Percentiles rank a stretch among this genome's conserved stretches.
Conservation (phyloP, 2,797 vertebrate genomes). For the Centropyge bicolor region DNA sequence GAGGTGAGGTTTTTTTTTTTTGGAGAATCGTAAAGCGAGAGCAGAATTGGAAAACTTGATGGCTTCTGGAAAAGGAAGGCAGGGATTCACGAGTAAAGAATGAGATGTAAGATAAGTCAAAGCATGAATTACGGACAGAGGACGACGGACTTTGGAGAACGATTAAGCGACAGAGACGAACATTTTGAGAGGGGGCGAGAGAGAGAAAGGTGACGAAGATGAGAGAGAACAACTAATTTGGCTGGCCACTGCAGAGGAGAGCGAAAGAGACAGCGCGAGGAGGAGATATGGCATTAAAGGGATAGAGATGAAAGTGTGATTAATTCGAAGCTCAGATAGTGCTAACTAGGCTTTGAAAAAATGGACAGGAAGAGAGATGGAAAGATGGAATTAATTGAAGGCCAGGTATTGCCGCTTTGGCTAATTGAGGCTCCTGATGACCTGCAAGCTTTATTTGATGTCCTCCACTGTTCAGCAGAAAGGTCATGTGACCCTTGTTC, state of each 20-base stretch:
- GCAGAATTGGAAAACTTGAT: slow-evolving; percentile 21
- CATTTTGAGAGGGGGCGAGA: slow-evolving; percentile 2
- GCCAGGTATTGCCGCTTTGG: slow-evolving; percentile 29
- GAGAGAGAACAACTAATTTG: slow-evolving; percentile 61
- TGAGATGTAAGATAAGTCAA: slow-evolving; percentile 33
- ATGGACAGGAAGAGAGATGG: slow-evolving; percentile 15
- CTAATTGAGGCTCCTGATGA: slow-evolving; percentile 50
- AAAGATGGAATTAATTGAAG: slow-evolving; percentile 53
- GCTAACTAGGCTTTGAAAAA: slow-evolving; percentile 46
- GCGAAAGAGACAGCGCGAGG: slow-evolving; percentile 12
- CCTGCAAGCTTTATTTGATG: slow-evolving; percentile 44
- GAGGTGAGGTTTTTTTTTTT: slow-evolving; percentile 20
- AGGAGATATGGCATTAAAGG: slow-evolving; percentile 45
- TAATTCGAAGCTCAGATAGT: slow-evolving; percentile 52
- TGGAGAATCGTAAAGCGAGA: slow-evolving; percentile 10
- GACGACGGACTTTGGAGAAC: slow-evolving; percentile 27
- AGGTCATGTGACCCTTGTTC: slow-evolving; percentile 39
- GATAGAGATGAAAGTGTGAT: slow-evolving; percentile 55
- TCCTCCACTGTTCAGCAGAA: slow-evolving; percentile 33
- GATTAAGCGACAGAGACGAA: slow-evolving; percentile 28
- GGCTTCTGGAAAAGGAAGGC: slow-evolving; percentile 23
- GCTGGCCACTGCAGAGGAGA: slow-evolving; percentile 23
- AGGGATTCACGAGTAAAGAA: slow-evolving; percentile 23
- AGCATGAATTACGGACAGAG: neutral
- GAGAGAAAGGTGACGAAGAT: slow-evolving; percentile 48